phyloP scores from a whole-genome alignment of 2,888 invertebrate genomes.

The Ptilodon capucinus region DNA sequence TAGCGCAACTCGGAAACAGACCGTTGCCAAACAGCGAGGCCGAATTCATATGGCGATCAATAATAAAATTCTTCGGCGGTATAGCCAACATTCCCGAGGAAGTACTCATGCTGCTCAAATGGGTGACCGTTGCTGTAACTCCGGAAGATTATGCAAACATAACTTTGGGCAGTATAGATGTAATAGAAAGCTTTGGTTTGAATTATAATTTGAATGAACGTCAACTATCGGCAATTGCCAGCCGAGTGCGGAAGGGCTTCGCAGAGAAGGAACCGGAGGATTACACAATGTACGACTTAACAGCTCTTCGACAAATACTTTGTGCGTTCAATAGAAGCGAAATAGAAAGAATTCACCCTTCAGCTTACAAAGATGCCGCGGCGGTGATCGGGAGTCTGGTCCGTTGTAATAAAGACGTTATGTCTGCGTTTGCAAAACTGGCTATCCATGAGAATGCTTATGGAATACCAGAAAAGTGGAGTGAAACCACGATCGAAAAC shows the following conservation, averaged over 20 bases:
- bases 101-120: slow-evolving; percentile 63
- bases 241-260: slow-evolving; percentile 77
- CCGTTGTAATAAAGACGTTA: slow-evolving; percentile 64
- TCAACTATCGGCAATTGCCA: slow-evolving; percentile 73
- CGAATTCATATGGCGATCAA: slow-evolving; percentile 60
- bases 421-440: slow-evolving; percentile 71
- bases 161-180: slow-evolving; percentile 76
- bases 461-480: slow-evolving; percentile 67
- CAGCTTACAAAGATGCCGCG: slow-evolving; percentile 77
- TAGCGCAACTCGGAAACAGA: slow-evolving; percentile 59
- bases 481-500: slow-evolving; percentile 48
- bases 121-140: slow-evolving; percentile 73
- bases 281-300: slow-evolving; percentile 81
- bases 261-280: slow-evolving; percentile 79
- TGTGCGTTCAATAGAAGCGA: slow-evolving; percentile 81
- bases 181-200: slow-evolving; percentile 80
- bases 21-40: slow-evolving; percentile 50
- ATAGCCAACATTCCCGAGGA: slow-evolving; percentile 67
- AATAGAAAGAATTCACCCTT: slow-evolving; percentile 77
- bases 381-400: slow-evolving; percentile 67
- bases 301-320: slow-evolving; percentile 77
- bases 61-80: slow-evolving; percentile 55
- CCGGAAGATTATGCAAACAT: slow-evolving; percentile 77
- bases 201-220: slow-evolving; percentile 64
- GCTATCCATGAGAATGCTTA: slow-evolving; percentile 70